Conservation (phyloP, 2,113 vertebrate species). For the Columba livia region DNA sequence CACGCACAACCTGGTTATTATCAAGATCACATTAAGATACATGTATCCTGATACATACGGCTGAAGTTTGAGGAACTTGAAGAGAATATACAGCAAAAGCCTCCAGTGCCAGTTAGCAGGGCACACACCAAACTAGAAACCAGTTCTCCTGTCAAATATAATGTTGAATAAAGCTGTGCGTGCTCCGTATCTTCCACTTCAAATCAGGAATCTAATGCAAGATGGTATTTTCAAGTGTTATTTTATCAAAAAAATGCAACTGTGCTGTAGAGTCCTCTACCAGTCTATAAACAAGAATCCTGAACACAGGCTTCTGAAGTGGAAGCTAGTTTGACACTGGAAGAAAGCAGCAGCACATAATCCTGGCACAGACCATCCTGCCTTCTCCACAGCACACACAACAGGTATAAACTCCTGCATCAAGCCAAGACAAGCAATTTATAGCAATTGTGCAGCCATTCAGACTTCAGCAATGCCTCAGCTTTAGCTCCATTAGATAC, state of each 20-base stretch:
- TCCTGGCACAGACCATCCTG: background rate
- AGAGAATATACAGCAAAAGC: background rate
- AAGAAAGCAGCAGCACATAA: background rate
- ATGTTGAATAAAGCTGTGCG: background rate
- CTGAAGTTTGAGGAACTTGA: background rate
- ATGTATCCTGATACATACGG: accelerated
- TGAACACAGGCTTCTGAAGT: background rate
- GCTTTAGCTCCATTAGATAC: background rate
- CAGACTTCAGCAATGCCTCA: background rate
- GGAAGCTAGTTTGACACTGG: background rate
- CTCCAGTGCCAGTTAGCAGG: background rate
- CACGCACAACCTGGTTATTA: background rate
- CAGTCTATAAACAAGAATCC: background rate
- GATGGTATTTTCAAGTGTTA: background rate
- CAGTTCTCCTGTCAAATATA: background rate
- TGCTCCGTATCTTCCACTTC: background rate
- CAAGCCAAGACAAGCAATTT: background rate
- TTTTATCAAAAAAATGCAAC: background rate
- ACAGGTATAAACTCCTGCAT: background rate
- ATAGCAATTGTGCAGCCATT: background rate
- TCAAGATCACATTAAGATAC: background rate
- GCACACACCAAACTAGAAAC: background rate
- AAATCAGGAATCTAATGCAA: background rate
- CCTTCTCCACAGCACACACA: background rate
- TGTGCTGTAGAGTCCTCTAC: background rate